Base-by-base conservation (phyloP, 2,888 invertebrate genomes). In the Apomyelois bistriatella region DNA sequence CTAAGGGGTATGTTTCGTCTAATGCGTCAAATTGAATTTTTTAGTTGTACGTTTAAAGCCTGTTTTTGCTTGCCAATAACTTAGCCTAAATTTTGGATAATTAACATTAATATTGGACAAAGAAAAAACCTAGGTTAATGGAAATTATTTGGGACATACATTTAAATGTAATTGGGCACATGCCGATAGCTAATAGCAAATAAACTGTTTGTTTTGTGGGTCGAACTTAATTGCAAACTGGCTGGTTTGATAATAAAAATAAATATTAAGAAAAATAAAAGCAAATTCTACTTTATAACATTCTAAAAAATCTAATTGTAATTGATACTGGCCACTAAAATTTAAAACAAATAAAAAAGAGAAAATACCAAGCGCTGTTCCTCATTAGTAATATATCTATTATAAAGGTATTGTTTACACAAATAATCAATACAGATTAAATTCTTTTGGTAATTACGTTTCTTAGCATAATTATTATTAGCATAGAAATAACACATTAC, bases 81-180 rank as follows among this genome's bases (percentile, higher is more conserved):
- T 68, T 77, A 82, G 76, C 85, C 87, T 62, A 79, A 70, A 76
- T 85, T 70, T 65, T 57, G 55, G 58, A 59, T 72, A 75, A 83
- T 85, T 86, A 85, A 82, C 85, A 82, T 75, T 60, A 72, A 81
- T 84, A 63, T 57, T 46, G 56, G 70, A 82, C 80, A 80, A 83
- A 82, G 82, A 75, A 81, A 78, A 76, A 75, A 58, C 66, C 59
- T 52, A 61, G 61, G 61, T 60, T 75, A 78, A 78, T 78, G 74
- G 72, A 78, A 75, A 70, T 69, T 62, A 82, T 76, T 71, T 79
- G 57, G 87, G 73, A 48, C 85, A 80, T 76, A 79, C 82, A 82
- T 83, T 83, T 81, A 76, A 81, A 81, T 74, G 67, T 72, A 75
- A 85, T 84, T 84, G 70, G 66, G 79, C 53, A 53, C 78, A 65